phyloP scores from a whole-genome alignment of 1,140 invertebrate genomes.

The Drusus annulatus region DNA sequence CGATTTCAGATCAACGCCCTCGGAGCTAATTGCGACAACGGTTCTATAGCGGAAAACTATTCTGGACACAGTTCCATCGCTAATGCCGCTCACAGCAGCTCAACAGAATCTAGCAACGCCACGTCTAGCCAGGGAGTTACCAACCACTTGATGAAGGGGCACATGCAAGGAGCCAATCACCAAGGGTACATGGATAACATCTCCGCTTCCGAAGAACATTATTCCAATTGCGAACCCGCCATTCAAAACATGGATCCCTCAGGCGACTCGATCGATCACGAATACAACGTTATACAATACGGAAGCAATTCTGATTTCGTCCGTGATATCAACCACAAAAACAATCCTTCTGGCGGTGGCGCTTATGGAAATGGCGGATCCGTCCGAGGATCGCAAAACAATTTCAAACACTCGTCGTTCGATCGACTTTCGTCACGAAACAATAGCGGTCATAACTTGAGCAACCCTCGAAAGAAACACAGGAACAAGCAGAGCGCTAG shows the following conservation, averaged over 20 bases:
- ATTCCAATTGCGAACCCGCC: conserved; percentile 70
- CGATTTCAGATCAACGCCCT: conserved; percentile 68
- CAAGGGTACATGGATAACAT: conserved; percentile 64
- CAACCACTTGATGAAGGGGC: conserved; percentile 70
- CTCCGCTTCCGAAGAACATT: conserved; percentile 70
- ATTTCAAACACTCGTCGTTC: conserved; percentile 71
- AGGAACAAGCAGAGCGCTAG: conserved; percentile 66
- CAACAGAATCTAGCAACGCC: conserved; percentile 70
- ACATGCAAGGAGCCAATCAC: conserved; percentile 62
- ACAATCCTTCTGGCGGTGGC: conserved; percentile 52
- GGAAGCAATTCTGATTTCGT: conserved; percentile 70
- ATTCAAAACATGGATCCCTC: conserved; percentile 66
- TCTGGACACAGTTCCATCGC: conserved; percentile 71
- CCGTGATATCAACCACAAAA: conserved; percentile 69
- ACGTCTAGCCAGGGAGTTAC: conserved; percentile 69
- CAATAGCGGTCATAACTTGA: conserved; percentile 62
- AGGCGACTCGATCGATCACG: conserved; percentile 69
- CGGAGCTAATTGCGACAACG: conserved; percentile 70
- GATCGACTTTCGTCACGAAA: conserved; percentile 69
- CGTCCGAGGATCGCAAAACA: conserved; percentile 67
- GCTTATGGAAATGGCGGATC: conserved; percentile 62
- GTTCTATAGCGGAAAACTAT: conserved; percentile 71
- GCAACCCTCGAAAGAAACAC: conserved; percentile 70
- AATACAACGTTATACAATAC: conserved; percentile 71
- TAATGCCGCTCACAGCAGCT: conserved; percentile 70